Evolutionary conservation across 1,140 invertebrate species (phyloP).

Genomic region (Drosophila mojavensis): DNA sequence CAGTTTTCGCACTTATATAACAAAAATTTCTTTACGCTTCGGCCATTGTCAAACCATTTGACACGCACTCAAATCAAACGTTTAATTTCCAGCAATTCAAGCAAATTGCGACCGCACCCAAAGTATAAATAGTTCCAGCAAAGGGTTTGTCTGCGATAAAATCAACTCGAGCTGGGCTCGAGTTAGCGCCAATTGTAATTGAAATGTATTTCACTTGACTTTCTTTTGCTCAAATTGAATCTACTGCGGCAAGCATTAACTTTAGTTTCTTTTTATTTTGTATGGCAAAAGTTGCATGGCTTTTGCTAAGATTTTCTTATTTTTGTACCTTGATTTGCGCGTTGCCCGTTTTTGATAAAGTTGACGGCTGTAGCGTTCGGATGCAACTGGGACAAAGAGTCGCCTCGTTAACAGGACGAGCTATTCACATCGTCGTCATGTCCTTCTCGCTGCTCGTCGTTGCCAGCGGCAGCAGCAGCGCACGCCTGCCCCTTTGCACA

Average conservation of each 20-base stretch:
- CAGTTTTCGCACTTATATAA: slow-evolving; percentile 65
- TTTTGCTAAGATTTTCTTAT: slow-evolving; percentile 12
- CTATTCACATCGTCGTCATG: slow-evolving; percentile 49
- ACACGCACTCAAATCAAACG: slow-evolving; percentile 71
- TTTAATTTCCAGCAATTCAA: slow-evolving; percentile 44
- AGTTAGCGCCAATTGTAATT: not conserved
- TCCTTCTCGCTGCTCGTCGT: slow-evolving; percentile 53
- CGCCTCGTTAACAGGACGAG: slow-evolving; percentile 74
- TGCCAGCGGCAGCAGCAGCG: slow-evolving; percentile 22
- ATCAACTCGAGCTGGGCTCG: not conserved
- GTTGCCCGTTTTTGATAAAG: slow-evolving; percentile 69
- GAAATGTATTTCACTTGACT: not conserved
- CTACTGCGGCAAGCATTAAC: not conserved
- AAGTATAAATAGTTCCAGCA: slow-evolving; percentile 7
- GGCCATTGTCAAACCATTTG: slow-evolving; percentile 51
- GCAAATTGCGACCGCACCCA: slow-evolving; percentile 66
- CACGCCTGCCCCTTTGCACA: slow-evolving; percentile 53
- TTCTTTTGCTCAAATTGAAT: slow-evolving; percentile 1
- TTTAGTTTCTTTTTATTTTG: slow-evolving; percentile 7
- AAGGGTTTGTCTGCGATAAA: slow-evolving; percentile 38
- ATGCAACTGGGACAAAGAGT: slow-evolving; percentile 76
- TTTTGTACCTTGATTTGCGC: slow-evolving; percentile 63
- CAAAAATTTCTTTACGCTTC: slow-evolving; percentile 29
- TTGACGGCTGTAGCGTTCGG: slow-evolving; percentile 78
- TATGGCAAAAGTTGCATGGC: not conserved